Percentiles rank a stretch among this genome's conserved stretches.
These are phyloP conservation scores for Diarsia dahlii DNA, from an alignment of 2,888 invertebrate species.

Conservation along the genomic window DNA sequence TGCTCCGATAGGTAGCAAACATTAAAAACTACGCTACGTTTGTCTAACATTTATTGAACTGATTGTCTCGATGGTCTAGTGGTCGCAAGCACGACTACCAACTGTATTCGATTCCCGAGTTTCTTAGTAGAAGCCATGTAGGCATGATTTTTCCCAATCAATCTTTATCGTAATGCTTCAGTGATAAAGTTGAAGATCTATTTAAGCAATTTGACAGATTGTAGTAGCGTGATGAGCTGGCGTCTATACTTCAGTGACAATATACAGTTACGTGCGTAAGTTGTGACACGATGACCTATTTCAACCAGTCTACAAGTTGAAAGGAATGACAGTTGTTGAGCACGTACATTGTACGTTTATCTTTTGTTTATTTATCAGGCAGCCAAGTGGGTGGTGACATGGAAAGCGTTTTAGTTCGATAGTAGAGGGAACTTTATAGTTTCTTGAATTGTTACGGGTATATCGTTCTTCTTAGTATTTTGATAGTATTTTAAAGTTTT, in stretches of 20 bases:
- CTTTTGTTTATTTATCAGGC: constrained; percentile 51
- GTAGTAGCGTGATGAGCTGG: too few relatives aligned
- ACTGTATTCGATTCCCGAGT: not conserved
- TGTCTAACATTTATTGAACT: not conserved
- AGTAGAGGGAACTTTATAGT: constrained; percentile 4
- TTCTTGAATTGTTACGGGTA: constrained; percentile 2
- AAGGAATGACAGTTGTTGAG: constrained; percentile 31
- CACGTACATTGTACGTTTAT: constrained; percentile 27
- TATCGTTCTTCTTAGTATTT: not conserved
- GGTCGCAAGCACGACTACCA: not conserved
- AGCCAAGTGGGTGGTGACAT: constrained; percentile 7
- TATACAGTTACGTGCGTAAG: constrained; percentile 28
- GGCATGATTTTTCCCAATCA: too few relatives aligned
- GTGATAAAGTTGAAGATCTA: too few relatives aligned
- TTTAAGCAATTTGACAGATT: too few relatives aligned
- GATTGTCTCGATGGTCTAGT: not conserved
- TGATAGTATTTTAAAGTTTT: not conserved
- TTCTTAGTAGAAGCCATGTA: not conserved
- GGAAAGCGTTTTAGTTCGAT: constrained; percentile 30
- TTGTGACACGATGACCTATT: constrained; percentile 51
- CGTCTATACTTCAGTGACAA: constrained; percentile 1
- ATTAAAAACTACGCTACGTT: not conserved
- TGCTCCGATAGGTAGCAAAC: not conserved
- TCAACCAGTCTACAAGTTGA: constrained; percentile 27
- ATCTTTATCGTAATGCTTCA: too few relatives aligned